Evolutionary conservation across 2,888 invertebrate species (phyloP).

Genomic region (Neria commutata): DNA sequence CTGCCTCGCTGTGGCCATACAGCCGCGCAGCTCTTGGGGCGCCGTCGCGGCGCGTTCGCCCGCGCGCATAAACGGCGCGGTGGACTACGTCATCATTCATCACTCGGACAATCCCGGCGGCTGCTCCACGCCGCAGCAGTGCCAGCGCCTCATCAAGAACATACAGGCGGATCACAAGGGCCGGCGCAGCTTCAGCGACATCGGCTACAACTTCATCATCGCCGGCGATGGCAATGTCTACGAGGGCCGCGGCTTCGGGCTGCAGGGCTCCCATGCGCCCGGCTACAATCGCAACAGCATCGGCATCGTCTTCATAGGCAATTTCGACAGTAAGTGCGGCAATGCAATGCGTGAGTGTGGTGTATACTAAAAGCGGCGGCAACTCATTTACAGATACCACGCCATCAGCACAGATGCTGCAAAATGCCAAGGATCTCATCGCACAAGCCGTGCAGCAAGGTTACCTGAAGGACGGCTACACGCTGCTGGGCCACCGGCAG

Average conservation of each 20-base stretch:
- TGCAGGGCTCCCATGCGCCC: constrained; percentile 74
- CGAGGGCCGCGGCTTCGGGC: constrained; percentile 74
- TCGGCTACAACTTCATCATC: constrained; percentile 75
- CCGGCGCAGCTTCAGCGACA: constrained; percentile 69
- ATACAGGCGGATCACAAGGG: constrained; percentile 72
- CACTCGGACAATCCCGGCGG: constrained; percentile 71
- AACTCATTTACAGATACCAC: constrained; percentile 61
- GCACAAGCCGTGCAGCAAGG: constrained; percentile 67
- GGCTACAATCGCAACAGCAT: constrained; percentile 71
- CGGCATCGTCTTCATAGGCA: constrained; percentile 73
- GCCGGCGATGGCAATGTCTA: constrained; percentile 76
- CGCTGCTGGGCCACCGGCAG: constrained; percentile 71
- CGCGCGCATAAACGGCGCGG: constrained; percentile 64
- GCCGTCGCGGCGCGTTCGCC: constrained; percentile 64
- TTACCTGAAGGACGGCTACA: constrained; percentile 66
- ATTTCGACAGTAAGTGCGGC: constrained; percentile 49
- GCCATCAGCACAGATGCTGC: constrained; percentile 68
- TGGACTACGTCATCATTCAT: constrained; percentile 73
- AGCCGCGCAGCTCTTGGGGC: constrained; percentile 65
- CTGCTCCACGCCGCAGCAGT: constrained; percentile 65
- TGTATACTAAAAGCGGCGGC: background rate
- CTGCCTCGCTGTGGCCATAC: constrained; percentile 42
- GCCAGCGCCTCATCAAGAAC: constrained; percentile 66
- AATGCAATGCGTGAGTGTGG: background rate
- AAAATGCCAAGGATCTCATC: constrained; percentile 68